phyloP scores from a whole-genome alignment of 2,797 vertebrate genomes.

The Sandelia bainsii region DNA sequence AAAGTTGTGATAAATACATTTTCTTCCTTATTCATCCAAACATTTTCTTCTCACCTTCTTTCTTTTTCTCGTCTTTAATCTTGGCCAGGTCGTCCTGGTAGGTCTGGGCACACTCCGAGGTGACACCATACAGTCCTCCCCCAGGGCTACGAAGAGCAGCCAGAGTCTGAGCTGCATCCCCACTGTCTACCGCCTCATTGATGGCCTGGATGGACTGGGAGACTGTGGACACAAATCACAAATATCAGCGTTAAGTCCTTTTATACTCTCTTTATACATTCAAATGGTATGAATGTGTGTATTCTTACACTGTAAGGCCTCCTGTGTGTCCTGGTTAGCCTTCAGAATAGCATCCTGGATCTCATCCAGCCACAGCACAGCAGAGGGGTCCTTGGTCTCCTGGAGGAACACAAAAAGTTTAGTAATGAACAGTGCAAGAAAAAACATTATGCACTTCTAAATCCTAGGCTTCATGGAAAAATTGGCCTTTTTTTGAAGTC shows the following conservation, averaged over 20 bases:
- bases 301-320: constrained; percentile 91
- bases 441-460: neutral
- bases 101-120: constrained; percentile 90
- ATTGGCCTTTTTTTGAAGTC: neutral
- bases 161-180: constrained; percentile 87
- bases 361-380: constrained; percentile 98
- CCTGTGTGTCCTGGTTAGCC: constrained; percentile 93
- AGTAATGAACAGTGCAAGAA: neutral
- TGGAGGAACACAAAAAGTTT: constrained; percentile 61
- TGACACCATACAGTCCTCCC: constrained; percentile 94
- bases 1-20: neutral
- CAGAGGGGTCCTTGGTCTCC: constrained; percentile 96
- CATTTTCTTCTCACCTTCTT: constrained; percentile 82
- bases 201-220: constrained; percentile 92
- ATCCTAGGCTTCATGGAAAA: no score
- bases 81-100: constrained; percentile 91
- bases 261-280: neutral
- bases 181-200: constrained; percentile 90
- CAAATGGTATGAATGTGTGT: neutral
- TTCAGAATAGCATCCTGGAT: constrained; percentile 92
- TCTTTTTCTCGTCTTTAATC: constrained; percentile 85
- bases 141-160: constrained; percentile 87
- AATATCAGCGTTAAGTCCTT: neutral
- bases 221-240: constrained; percentile 77
- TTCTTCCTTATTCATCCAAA: neutral